Evolutionary conservation across 2,113 vertebrate genomes (phyloP).

Genomic region (Forbesichthys papilliferus): DNA sequence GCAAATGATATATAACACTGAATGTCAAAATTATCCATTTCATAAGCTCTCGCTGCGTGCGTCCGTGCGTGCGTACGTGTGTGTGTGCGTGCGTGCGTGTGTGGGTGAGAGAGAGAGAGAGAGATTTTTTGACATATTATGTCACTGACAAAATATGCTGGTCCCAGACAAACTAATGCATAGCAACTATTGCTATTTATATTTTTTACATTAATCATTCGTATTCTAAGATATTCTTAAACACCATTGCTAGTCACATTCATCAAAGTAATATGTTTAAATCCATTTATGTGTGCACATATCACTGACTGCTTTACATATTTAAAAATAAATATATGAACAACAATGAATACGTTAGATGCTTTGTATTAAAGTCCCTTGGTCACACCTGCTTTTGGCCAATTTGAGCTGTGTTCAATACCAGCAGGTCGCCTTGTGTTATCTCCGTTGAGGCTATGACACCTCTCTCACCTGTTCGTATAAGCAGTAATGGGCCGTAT

Average conservation of each 20-base stretch:
- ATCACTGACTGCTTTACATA: neutral
- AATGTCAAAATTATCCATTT: slow-evolving; percentile 45
- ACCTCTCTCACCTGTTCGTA: slow-evolving; percentile 27
- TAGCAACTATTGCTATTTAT: no score
- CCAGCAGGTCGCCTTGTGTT: neutral
- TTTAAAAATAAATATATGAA: slow-evolving; percentile 6
- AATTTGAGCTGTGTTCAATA: neutral
- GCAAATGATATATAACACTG: slow-evolving; percentile 2
- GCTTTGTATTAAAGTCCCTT: neutral
- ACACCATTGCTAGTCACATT: no score
- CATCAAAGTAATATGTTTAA: no score
- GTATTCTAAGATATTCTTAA: no score
- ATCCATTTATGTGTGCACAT: neutral
- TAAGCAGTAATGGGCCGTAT: slow-evolving; percentile 28
- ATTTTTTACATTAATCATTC: no score
- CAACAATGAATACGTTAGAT: slow-evolving; percentile 9
- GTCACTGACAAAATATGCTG: neutral
- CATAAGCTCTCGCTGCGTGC: slow-evolving; percentile 9
- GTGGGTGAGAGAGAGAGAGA: neutral
- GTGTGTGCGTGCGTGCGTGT: neutral
- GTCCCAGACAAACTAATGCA: no score
- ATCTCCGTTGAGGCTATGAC: slow-evolving; percentile 13
- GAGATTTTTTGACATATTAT: neutral
- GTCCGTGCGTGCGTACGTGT: neutral
- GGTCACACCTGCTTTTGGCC: slow-evolving; percentile 19